Evolutionary conservation across 2,113 vertebrate species (phyloP), one percentile per base, ranked within the genome.

Genomic region (Tyrannus savana): DNA sequence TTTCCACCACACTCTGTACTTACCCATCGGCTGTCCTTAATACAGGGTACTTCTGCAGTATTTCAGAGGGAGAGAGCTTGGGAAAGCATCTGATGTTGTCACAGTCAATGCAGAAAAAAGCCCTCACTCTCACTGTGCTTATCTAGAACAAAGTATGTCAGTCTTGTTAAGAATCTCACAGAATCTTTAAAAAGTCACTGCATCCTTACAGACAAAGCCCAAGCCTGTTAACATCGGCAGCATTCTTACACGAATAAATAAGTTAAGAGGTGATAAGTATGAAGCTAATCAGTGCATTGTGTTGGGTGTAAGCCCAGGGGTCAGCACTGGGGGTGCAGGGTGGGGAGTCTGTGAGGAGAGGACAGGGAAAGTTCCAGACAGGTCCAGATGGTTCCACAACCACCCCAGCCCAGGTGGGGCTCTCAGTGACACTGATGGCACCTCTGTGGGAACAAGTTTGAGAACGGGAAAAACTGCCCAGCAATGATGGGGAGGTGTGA

Each of bases 381-480:
- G 55, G 33, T 56, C 55, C 55, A 56, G 55, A 58, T 14, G 33
- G 55, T 58, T 16, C 35, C 0, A 2, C 59, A 41, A 53, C 39
- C 21, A 2, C 44, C 47, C 15, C 53, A 30, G 66, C 16, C 0
- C 64, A 21, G 60, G 31, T 10, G 4, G 35, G 42, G 10, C 37
- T 28, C 3, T 13, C 69, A 37, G 52, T 27, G 59, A 39, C 11
- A 5, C 59, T 12, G 17, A 16, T 62, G 59, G 24, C 8, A 1
- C 14, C 56, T 33, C 76, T 9, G 39, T 2, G 76, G 27, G 24
- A 44, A 37, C 0, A 0, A 1, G 1, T 8, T 1, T 12, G 66
- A 25, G 55, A 74, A 21, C 55, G n/a, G 53, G 18, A 28, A 44
- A 31, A 60, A 27, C 23, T n/a, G 41, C 35, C 41, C 2, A 1